A percentile compares a stretch with the other conserved stretches of the same genome.
Evolutionary conservation across 2,797 vertebrate species (phyloP).

Genomic region (Paguma larvata): DNA sequence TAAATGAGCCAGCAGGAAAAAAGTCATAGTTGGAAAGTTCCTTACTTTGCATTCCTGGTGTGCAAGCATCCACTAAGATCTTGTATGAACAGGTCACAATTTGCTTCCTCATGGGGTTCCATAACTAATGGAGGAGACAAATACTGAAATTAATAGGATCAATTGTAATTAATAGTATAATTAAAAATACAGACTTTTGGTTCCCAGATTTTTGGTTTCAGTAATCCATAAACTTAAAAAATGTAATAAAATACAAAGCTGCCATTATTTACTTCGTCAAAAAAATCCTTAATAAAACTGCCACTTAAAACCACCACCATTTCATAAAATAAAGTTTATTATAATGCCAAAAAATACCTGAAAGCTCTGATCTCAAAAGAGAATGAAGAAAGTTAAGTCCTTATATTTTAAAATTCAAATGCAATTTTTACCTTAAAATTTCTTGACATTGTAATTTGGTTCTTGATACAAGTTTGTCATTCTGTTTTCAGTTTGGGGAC

Average conservation of each 20-base stretch:
- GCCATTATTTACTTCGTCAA: neutral
- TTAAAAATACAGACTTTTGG: neutral
- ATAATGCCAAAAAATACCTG: neutral
- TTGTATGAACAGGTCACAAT: neutral
- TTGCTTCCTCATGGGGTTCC: neutral
- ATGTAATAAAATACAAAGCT: neutral
- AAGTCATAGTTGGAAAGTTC: neutral
- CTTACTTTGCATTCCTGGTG: neutral
- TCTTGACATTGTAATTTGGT: neutral
- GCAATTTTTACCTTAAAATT: neutral
- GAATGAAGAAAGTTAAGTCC: neutral
- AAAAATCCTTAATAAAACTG: constrained; percentile 19
- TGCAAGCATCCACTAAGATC: neutral
- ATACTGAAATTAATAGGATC: neutral
- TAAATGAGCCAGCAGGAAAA: neutral
- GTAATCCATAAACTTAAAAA: neutral
- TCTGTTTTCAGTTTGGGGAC: neutral
- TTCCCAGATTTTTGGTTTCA: neutral
- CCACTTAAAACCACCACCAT: neutral
- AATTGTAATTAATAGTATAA: neutral
- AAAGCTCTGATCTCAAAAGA: neutral
- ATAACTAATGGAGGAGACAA: neutral
- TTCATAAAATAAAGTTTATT: neutral
- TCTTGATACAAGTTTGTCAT: neutral
- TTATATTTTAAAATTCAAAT: constrained; percentile 5